Base-by-base conservation (phyloP, 2,888 invertebrate genomes). In the Rhingia rostrata region DNA sequence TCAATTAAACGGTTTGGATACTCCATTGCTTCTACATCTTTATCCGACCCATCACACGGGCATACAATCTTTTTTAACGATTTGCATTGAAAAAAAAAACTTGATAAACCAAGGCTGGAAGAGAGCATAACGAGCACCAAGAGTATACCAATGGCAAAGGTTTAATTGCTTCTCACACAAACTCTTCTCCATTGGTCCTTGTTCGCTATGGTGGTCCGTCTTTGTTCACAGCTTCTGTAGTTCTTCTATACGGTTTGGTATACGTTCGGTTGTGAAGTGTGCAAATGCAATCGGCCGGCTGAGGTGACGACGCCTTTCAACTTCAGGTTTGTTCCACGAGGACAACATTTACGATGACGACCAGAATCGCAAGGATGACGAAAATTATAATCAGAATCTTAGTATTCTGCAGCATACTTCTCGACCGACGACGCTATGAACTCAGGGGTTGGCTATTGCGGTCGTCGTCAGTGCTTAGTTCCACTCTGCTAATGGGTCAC, bases 321-420 rank as follows among this genome's bases (percentile, higher is more conserved):
- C 56, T 58, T 56, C 41, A 63, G 37, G 47, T 79, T 74, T 7
- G 51, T 77, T 35, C 64, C 58, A 53, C 73, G 32, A 43, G 6
- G 30, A 47, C 39, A 33, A 33, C 37, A 33, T 33, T 33, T 30
- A 33, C 47, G 66, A 33, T 45, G 53, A 14, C 53, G 12, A 22
- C 22, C 22, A 22, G 9, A 0, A 58, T 43, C 30, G 22, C 7
- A 53, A 61, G 70, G 51, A 80, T 60, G 74, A 60, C 53, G 70
- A 70, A 73, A 67, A 69, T 80, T 80, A 80, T 84, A 84, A 84
- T 84, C 84, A 84, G 80, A 70, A 60, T 66, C 74, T 84, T 84
- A 80, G 84, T 84, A 84, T 84, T 64, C 84, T 33, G 41, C 33
- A 60, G 80, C 84, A 84, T 53, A 80, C 84, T 56, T 56, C 41